Evolutionary conservation across 64 coral and sea anemone species (phyloP).

Genomic region (Dendrophyllia cribrosa): DNA sequence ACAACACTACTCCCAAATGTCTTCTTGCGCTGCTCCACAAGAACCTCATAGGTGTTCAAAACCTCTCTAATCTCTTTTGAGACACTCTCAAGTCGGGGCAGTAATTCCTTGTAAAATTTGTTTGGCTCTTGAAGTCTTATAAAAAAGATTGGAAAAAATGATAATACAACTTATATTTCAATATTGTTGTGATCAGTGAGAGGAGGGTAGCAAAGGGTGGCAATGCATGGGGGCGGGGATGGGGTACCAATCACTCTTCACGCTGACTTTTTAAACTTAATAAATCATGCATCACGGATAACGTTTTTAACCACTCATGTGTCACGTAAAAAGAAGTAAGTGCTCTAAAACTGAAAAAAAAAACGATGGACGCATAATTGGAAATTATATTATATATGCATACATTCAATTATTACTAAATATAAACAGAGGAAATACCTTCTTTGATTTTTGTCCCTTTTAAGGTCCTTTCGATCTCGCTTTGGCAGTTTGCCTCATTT

Average conservation of each 20-base stretch:
- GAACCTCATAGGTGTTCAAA: conserved; percentile 1
- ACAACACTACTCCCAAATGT: conserved; percentile 12
- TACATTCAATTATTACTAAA: conserved; percentile 22
- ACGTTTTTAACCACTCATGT: no score
- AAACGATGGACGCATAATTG: not conserved
- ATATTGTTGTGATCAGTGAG: not conserved
- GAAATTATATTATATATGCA: no score
- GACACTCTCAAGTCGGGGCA: conserved; percentile 11
- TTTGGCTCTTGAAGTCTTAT: conserved; percentile 52
- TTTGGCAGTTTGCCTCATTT: conserved; percentile 11
- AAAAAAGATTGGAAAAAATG: conserved; percentile 24
- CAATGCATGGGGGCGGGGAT: no score
- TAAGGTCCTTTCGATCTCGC: conserved; percentile 15
- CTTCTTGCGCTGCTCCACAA: conserved; percentile 7
- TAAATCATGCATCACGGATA: no score
- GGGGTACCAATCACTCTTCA: no score
- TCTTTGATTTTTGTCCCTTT: conserved; percentile 52
- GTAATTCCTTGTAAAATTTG: conserved; percentile 55
- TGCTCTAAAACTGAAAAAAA: no score
- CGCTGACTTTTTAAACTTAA: no score
- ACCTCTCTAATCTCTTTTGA: conserved; percentile 22
- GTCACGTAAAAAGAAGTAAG: not conserved
- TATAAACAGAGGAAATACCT: conserved; percentile 44
- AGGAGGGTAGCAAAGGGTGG: no score
- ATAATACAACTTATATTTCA: not conserved